Evolutionary conservation across 2,113 vertebrate genomes (phyloP).

Genomic region (Tretioscincus oriximinensis): DNA sequence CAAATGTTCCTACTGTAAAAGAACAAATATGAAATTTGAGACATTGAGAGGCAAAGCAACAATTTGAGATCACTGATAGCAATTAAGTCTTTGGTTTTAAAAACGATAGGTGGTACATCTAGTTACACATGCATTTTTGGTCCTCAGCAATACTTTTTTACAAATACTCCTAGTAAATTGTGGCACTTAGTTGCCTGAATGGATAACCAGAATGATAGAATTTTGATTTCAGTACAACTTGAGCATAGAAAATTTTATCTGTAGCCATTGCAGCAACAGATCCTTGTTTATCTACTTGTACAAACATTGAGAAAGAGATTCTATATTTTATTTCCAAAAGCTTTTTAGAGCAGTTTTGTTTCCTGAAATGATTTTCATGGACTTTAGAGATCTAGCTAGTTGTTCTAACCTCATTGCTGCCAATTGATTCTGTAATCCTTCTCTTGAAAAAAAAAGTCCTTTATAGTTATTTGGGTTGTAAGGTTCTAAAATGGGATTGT

Average conservation of each 20-base stretch:
- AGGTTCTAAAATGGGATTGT: background rate
- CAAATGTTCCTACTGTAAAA: background rate
- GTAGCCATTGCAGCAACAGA: background rate
- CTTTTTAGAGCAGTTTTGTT: background rate
- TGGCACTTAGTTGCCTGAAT: conserved; percentile 15
- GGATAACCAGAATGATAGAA: background rate
- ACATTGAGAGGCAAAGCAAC: background rate
- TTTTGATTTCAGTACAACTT: background rate
- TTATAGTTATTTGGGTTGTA: fast-evolving
- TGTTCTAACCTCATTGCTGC: conserved; percentile 7
- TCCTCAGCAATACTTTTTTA: conserved; percentile 11
- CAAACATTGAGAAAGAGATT: background rate
- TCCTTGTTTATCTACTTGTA: background rate
- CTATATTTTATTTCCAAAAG: background rate
- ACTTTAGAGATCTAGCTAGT: background rate
- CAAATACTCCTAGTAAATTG: conserved; percentile 26
- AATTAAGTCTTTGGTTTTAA: conserved; percentile 24
- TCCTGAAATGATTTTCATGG: background rate
- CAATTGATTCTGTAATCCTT: conserved; percentile 16
- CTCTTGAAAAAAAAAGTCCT: conserved; percentile 11
- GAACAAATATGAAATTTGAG: background rate
- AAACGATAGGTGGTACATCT: conserved; percentile 25
- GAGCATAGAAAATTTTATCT: background rate
- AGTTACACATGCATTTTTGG: conserved; percentile 6
- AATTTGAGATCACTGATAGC: conserved; percentile 17